These are phyloP conservation scores for Microcebus ravelobensis DNA, from an alignment of 2,113 vertebrate species.

Conservation along the genomic window DNA sequence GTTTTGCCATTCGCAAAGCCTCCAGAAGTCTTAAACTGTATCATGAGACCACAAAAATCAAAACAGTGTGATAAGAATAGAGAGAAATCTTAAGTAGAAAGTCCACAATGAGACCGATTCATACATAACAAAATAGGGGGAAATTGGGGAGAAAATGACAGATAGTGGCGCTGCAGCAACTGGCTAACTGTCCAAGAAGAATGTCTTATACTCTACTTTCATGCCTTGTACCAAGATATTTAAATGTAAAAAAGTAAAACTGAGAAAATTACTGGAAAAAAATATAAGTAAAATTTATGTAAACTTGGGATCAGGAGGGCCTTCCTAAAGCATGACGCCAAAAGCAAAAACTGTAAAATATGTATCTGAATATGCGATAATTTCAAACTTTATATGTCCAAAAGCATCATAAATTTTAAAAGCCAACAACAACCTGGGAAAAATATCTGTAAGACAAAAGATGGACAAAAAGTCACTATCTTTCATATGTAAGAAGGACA, in stretches of 20 bases:
- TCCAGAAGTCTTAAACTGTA: background rate
- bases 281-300: background rate
- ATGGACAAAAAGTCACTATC: no score
- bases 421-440: background rate
- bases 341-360: background rate
- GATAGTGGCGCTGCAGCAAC: background rate
- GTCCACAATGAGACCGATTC: background rate
- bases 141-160: background rate
- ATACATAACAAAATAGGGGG: background rate
- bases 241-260: background rate
- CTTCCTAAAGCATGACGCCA: background rate
- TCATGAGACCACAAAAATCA: background rate
- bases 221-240: background rate
- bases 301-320: background rate
- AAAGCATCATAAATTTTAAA: background rate
- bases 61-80: background rate
- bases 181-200: background rate
- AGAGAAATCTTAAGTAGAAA: background rate
- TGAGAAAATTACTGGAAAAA: slow-evolving; percentile 10
- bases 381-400: background rate
- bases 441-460: background rate
- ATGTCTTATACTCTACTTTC: background rate
- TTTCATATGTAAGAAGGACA: no score
- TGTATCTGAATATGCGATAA: background rate
- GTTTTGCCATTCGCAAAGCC: background rate